Base-by-base conservation (phyloP, 1,140 invertebrate genomes). In the Zaprionus africanus region DNA sequence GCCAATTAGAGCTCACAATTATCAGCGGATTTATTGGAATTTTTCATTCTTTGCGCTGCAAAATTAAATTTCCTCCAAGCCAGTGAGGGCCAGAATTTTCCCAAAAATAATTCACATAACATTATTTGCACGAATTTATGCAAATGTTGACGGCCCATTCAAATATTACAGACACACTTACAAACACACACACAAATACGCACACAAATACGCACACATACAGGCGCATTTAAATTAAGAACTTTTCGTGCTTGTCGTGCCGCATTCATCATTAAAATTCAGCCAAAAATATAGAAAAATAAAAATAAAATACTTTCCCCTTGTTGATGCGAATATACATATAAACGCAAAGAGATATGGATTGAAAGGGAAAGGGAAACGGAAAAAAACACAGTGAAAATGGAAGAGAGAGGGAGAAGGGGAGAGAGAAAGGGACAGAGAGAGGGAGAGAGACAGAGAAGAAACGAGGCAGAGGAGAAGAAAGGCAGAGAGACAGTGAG, bases 211-310 rank as follows among this genome's bases (percentile, higher is more conserved):
- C 36, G 59, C 46, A 41, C 34, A 59, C 9, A 67, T 36, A 59
- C 34, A 61, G 38, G 26, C 62, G 54, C 34, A 64, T 64, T 64
- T 64, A 77, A 79, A 66, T 59, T 57, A 22, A 41, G 56, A 76
- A 80, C 49, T 80, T 80, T 76, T 61, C 53, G 26, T 81, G 72
- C 58, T 76, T 60, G 66, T 43, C 59, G 28, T 36, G 49, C 31
- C 46, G 53, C 66, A 80, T 83, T 78, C 81, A 80, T 84, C 82
- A 84, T 84, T 84, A 78, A 84, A 84, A 84, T 81, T 78, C 75
- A 58, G 49, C 46, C 36, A 46, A 66, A 76, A 72, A 76, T 66
- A 66, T 76, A 71, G 53, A 71, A 70, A 49, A 51, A 51, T 51
- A 22, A 53, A 67, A 83, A 76, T 71, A 79, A 79, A 78, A 66